Conservation (phyloP, 1,140 invertebrate species). For the Drosophila navojoa region DNA sequence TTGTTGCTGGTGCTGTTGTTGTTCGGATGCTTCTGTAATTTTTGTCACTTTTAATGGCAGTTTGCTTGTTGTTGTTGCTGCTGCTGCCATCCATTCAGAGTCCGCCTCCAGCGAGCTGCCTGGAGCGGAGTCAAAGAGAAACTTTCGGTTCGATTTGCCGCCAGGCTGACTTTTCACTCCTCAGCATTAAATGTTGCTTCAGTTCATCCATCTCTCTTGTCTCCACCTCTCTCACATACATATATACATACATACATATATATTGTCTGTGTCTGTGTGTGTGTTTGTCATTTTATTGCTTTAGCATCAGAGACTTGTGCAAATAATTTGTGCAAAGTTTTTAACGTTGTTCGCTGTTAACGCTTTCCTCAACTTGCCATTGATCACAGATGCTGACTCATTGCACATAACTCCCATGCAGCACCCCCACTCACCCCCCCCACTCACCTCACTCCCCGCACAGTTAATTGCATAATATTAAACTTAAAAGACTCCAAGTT, state of each 20-base stretch:
- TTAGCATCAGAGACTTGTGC: conserved; percentile 51
- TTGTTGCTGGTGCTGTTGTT: conserved; percentile 16
- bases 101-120: not conserved
- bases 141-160: conserved; percentile 77
- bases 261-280: not conserved
- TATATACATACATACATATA: too few relatives aligned
- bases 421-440: not conserved
- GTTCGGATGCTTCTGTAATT: conserved; percentile 50
- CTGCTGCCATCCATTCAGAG: not conserved
- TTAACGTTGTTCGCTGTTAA: conserved; percentile 42
- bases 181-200: conserved; percentile 22
- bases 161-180: conserved; percentile 70
- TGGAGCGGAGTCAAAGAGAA: conserved; percentile 37
- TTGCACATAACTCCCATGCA: not conserved
- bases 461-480: conserved; percentile 7
- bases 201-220: conserved; percentile 3
- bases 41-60: conserved; percentile 71
- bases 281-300: conserved; percentile 67
- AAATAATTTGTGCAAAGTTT: conserved; percentile 71
- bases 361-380: conserved; percentile 39
- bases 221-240: not conserved
- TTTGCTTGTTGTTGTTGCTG: conserved; percentile 49
- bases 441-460: not conserved
- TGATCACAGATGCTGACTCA: conserved; percentile 40
- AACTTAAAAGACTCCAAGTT: conserved; percentile 14